Evolutionary conservation across 2,113 vertebrate genomes (phyloP), one percentile per base, ranked within the genome.

Genomic region (Vimba vimba): DNA sequence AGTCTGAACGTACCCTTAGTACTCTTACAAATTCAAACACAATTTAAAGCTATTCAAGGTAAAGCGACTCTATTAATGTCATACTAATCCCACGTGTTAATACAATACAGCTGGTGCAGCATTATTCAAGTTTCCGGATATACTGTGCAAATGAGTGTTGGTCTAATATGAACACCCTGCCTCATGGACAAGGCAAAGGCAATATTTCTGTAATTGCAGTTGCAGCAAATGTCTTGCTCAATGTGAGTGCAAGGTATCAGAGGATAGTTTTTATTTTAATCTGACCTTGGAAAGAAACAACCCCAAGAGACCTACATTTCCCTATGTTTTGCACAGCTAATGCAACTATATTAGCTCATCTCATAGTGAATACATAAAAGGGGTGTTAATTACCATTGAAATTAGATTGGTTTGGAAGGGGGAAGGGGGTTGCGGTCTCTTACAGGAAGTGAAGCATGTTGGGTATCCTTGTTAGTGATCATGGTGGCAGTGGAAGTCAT

Each of bases 151-250:
- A 36, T 59, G 11, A 19, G 30, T 77, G 52, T 33, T 59, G 76
- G 30, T 79, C 19, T 39, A 79, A 59, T 39, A 79, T 78, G 59
- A 79, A 36, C 76, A 39, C 30, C 21, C 21, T 79, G 52, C 33
- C 33, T 43, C 33, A 39, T 39, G 21, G 47, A 15, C 50, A 43
- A 43, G 39, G 39, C 39, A 77, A 77, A 19, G 17, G 25, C 75
- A 77, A 78, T 78, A 78, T 39, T 79, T 15, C 55, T 60, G 52
- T 60, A 79, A 60, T 79, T 43, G 60, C 33, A 45, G 71, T 59
- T 59, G 27, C 52, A 59, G 55, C 23, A 39, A 60, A 39, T 60
- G 12, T 60, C 76, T 78, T 12, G 30, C 36, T 59, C 19, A 2
- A 47, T 36, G 27, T 78, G 11, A 12, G 2, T 57, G 50, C 1